These are phyloP conservation scores for Cranoglanis bouderius DNA, from an alignment of 2,113 vertebrate genomes.

Conservation along the genomic window DNA sequence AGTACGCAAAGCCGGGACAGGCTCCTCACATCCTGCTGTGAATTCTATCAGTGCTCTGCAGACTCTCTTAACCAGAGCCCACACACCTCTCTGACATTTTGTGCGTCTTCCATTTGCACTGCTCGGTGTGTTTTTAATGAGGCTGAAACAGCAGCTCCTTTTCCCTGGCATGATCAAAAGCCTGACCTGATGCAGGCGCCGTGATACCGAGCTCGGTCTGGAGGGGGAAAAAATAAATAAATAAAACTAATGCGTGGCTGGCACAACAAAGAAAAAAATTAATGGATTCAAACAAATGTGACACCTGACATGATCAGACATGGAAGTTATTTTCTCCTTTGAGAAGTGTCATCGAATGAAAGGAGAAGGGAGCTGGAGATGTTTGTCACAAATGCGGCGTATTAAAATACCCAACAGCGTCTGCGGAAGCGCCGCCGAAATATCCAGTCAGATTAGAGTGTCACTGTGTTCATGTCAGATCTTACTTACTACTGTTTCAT, in stretches of 20 bases:
- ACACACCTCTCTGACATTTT: conserved; percentile 43
- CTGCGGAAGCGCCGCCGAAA: conserved; percentile 5
- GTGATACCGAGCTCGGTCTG: not conserved
- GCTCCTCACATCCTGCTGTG: conserved; percentile 24
- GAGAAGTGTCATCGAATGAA: conserved; percentile 13
- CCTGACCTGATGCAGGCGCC: conserved; percentile 19
- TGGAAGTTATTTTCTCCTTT: conserved; percentile 34
- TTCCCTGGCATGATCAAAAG: conserved; percentile 40
- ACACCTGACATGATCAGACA: conserved; percentile 47
- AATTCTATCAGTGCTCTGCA: conserved; percentile 38
- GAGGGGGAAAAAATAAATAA: not conserved
- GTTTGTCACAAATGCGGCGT: not conserved
- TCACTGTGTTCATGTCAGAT: not conserved
- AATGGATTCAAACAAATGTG: conserved; percentile 39
- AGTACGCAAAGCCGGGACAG: not conserved
- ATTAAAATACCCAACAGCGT: conserved; percentile 1
- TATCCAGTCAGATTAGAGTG: not conserved
- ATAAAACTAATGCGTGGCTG: not conserved
- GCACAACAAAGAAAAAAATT: conserved; percentile 2
- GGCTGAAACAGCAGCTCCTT: conserved; percentile 24
- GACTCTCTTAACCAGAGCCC: conserved; percentile 47
- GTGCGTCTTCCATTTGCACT: conserved; percentile 23
- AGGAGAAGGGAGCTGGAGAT: conserved; percentile 5
- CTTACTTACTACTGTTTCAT: not conserved
- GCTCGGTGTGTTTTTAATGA: conserved; percentile 46